Conservation (phyloP, 1,140 invertebrate genomes). For the Drosophila insularis region DNA sequence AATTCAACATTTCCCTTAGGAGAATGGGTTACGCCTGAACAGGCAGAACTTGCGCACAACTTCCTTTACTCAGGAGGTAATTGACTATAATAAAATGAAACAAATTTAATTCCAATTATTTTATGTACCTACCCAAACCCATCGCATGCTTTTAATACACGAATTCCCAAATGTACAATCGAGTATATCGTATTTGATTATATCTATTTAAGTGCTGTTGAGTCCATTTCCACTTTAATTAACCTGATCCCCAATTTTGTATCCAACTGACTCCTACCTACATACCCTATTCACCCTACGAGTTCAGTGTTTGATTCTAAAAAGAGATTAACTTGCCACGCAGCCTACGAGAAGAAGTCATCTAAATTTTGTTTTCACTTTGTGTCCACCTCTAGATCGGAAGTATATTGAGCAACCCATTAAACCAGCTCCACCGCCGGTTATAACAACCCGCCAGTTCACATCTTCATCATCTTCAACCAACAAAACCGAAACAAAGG, state of each 20-base stretch:
- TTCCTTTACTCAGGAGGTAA: constrained; percentile 92
- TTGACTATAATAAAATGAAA: constrained; percentile 28
- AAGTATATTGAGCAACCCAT: constrained; percentile 91
- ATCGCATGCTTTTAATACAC: constrained; percentile 39
- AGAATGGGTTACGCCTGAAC: constrained; percentile 89
- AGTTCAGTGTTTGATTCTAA: background rate
- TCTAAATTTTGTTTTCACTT: background rate
- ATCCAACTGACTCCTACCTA: constrained; percentile 1
- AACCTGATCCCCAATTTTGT: background rate
- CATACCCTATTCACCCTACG: background rate
- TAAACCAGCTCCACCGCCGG: constrained; percentile 89
- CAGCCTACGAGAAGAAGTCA: background rate
- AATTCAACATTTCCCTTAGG: constrained; percentile 83
- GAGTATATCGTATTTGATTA: constrained; percentile 10
- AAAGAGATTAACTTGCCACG: background rate
- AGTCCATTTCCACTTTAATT: background rate
- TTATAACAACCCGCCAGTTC: constrained; percentile 85
- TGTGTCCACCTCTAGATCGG: constrained; percentile 84
- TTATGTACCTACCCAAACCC: constrained; percentile 21
- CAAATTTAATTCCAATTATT: constrained; percentile 15
- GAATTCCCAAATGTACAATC: background rate
- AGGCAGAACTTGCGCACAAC: constrained; percentile 91
- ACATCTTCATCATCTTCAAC: constrained; percentile 53
- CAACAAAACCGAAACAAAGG: constrained; percentile 26
- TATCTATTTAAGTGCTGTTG: background rate